Evolutionary conservation across 2,888 invertebrate genomes (phyloP).

Genomic region (Megalurothrips usitatus): DNA sequence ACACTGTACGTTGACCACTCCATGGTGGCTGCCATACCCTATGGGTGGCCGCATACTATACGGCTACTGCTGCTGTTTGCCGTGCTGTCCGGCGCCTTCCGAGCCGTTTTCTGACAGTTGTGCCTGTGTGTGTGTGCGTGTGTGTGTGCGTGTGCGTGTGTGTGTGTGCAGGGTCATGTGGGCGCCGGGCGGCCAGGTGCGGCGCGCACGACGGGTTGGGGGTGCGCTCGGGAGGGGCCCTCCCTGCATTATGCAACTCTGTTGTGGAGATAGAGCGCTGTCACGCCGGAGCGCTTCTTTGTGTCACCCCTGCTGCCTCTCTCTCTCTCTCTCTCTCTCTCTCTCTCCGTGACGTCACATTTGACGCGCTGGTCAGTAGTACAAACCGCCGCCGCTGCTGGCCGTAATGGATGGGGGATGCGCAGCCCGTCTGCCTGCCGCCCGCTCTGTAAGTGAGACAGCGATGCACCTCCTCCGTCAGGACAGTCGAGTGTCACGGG

Average conservation of each 20-base stretch:
- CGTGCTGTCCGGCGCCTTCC: too few relatives aligned
- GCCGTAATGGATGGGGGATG: background rate
- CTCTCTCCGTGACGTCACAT: background rate
- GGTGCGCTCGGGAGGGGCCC: background rate
- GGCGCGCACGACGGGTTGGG: too few relatives aligned
- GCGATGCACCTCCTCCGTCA: background rate
- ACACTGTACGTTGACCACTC: too few relatives aligned
- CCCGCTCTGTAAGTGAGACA: background rate
- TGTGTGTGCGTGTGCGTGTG: too few relatives aligned
- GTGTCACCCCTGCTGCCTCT: background rate
- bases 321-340: too few relatives aligned
- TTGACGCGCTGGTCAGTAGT: background rate
- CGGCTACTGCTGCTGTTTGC: too few relatives aligned
- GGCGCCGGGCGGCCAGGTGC: background rate
- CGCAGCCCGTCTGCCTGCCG: too few relatives aligned
- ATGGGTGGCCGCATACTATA: too few relatives aligned
- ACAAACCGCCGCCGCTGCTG: background rate
- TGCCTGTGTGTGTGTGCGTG: too few relatives aligned
- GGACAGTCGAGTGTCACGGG: background rate
- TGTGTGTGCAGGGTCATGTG: too few relatives aligned
- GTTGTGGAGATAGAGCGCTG: background rate
- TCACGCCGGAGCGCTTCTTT: slow-evolving; percentile 14
- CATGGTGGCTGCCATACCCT: too few relatives aligned
- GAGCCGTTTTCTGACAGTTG: too few relatives aligned
- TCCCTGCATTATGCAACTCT: background rate